Evolutionary conservation across 2,113 vertebrate genomes (phyloP).

Genomic region (Anoura caudifer): DNA sequence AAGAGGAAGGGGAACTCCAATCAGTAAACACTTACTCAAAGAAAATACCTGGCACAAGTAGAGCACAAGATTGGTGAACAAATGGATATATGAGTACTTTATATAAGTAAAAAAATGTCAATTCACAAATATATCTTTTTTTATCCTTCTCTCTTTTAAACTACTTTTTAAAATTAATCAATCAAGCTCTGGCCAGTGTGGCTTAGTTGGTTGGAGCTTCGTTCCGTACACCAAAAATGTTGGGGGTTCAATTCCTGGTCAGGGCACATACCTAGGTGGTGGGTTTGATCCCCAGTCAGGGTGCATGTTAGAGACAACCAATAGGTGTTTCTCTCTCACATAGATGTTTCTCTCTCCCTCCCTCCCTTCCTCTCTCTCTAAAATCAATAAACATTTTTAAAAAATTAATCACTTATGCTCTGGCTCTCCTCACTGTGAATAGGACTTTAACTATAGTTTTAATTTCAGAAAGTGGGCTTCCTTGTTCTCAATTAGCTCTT

Average conservation of each 20-base stretch:
- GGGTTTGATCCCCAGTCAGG: no score
- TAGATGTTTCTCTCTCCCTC: no score
- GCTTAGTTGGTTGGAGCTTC: no score
- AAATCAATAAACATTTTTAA: no score
- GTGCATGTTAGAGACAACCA: no score
- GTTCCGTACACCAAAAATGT: no score
- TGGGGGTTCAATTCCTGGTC: no score
- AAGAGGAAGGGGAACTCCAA: neutral
- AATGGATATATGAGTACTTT: neutral
- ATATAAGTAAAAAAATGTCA: neutral
- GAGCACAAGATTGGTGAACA: neutral
- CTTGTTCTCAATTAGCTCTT: neutral
- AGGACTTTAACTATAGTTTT: neutral
- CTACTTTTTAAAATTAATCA: constrained; percentile 14
- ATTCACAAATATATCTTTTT: neutral
- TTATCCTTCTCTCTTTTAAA: neutral
- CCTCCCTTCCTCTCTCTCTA: no score
- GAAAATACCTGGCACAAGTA: neutral
- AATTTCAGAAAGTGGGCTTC: neutral
- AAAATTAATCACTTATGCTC: no score
- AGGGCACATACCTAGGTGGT: no score
- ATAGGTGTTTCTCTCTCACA: no score
- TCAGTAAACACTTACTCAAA: neutral
- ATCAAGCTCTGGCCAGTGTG: neutral
- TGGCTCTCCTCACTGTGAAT: neutral